Percentiles rank a stretch among this genome's conserved stretches.
These are phyloP conservation scores for Eupsilia transversa DNA, from an alignment of 2,888 invertebrate genomes.

Conservation along the genomic window DNA sequence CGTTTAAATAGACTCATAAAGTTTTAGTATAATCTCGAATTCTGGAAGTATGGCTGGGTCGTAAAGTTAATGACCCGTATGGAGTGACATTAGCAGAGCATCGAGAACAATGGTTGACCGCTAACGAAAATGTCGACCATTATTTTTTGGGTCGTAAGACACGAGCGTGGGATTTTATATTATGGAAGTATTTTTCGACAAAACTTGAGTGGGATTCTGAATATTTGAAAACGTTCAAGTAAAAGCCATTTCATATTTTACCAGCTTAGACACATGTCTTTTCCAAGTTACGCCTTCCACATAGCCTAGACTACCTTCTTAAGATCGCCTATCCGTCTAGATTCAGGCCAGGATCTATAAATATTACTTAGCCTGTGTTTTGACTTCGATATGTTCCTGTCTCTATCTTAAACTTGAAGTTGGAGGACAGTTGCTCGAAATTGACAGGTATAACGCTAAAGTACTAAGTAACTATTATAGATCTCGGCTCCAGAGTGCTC, in stretches of 20 bases:
- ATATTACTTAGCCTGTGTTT: background rate
- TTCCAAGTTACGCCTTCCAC: background rate
- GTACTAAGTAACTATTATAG: background rate
- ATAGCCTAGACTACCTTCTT: too few species aligned
- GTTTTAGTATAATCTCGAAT: slow-evolving; percentile 52
- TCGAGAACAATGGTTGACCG: slow-evolving; percentile 25
- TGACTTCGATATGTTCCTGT: background rate
- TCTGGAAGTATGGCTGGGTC: slow-evolving; percentile 37
- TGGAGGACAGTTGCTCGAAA: too few species aligned
- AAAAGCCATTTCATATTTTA: background rate
- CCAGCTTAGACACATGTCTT: background rate
- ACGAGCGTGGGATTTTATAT: slow-evolving; percentile 14
- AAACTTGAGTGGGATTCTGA: background rate
- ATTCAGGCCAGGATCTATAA: background rate
- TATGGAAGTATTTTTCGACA: background rate
- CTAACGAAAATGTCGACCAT: slow-evolving; percentile 26
- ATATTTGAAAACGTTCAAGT: background rate
- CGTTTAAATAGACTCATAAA: slow-evolving; percentile 66
- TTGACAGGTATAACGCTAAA: background rate
- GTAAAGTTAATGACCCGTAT: slow-evolving; percentile 56
- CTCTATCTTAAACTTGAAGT: background rate
- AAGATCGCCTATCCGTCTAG: too few species aligned
- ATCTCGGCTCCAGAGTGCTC: background rate
- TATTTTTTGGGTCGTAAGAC: slow-evolving; percentile 39
- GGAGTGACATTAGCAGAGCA: slow-evolving; percentile 33